A percentile compares a stretch with the other conserved stretches of the same genome.
phyloP scores from a whole-genome alignment of 1,140 invertebrate species.

The Drosophila miranda region DNA sequence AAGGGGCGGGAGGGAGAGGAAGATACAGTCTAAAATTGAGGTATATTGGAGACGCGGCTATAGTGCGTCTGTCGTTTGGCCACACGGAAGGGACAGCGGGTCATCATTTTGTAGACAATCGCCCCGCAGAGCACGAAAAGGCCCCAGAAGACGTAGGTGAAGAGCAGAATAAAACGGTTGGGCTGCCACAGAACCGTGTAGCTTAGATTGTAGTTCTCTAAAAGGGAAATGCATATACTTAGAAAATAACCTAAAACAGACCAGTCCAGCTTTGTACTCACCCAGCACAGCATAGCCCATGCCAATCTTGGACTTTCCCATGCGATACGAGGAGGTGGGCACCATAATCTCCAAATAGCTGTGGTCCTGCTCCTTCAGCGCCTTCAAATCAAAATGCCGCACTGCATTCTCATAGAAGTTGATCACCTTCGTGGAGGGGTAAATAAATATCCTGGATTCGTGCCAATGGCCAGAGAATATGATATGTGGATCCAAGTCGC shows the following conservation, averaged over 20 bases:
- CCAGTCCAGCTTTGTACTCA: conserved; percentile 82
- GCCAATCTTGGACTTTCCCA: conserved; percentile 93
- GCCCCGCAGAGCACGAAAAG: conserved; percentile 63
- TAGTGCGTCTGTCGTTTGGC: conserved; percentile 68
- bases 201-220: conserved; percentile 71
- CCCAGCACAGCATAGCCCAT: conserved; percentile 92
- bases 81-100: conserved; percentile 75
- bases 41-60: conserved; percentile 65
- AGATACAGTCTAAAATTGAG: conserved; percentile 73
- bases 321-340: conserved; percentile 96
- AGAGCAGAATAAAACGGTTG: conserved; percentile 71
- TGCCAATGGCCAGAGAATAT: conserved; percentile 94
- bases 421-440: conserved; percentile 70
- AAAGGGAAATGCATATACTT: conserved; percentile 3
- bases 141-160: conserved; percentile 72
- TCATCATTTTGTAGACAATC: conserved; percentile 79
- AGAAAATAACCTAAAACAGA: not conserved
- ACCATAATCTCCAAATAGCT: conserved; percentile 92
- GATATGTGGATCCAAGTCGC: conserved; percentile 86
- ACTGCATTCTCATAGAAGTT: conserved; percentile 82
- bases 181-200: conserved; percentile 78
- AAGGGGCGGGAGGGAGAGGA: not conserved
- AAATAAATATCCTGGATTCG: conserved; percentile 83
- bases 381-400: conserved; percentile 78
- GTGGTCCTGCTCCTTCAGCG: conserved; percentile 81